Evolutionary conservation across 2,797 vertebrate genomes (phyloP).

Genomic region (Phrynocephalus vlangalii): DNA sequence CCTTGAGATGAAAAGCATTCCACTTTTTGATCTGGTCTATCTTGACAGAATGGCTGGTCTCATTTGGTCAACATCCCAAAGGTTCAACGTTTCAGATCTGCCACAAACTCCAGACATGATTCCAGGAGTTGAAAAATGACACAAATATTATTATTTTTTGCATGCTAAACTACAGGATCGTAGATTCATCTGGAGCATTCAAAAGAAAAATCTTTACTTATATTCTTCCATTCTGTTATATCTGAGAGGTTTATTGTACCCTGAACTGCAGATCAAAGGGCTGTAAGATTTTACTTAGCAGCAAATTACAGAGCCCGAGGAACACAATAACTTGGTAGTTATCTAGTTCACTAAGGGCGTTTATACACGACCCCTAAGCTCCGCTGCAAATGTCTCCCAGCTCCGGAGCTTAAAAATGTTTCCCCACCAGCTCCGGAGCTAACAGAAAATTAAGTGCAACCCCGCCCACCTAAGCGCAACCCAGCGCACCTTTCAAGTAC

Average conservation of each 20-base stretch:
- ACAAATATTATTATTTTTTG: neutral
- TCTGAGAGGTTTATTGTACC: constrained; percentile 1
- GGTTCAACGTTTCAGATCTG: neutral
- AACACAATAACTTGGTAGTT: neutral
- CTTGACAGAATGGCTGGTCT: neutral
- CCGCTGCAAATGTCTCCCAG: too few relatives aligned
- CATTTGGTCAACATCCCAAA: neutral
- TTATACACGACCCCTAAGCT: too few relatives aligned
- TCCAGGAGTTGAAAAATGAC: neutral
- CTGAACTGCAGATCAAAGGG: constrained; percentile 3
- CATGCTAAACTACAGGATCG: neutral
- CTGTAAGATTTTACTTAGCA: neutral
- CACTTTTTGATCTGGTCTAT: neutral
- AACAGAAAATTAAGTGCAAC: too few relatives aligned
- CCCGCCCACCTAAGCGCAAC: too few relatives aligned
- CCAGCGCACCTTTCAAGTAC: too few relatives aligned
- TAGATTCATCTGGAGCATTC: neutral
- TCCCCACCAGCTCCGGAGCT: too few relatives aligned
- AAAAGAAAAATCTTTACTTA: neutral
- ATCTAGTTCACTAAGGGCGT: constrained; percentile 7
- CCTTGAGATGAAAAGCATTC: too few relatives aligned
- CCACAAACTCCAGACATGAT: neutral
- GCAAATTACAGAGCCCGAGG: constrained; percentile 7
- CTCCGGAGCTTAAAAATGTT: too few relatives aligned
- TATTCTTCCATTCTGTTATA: neutral